These are phyloP conservation scores for Zaprionus camerounensis DNA, from an alignment of 1,140 invertebrate genomes.

Conservation along the genomic window DNA sequence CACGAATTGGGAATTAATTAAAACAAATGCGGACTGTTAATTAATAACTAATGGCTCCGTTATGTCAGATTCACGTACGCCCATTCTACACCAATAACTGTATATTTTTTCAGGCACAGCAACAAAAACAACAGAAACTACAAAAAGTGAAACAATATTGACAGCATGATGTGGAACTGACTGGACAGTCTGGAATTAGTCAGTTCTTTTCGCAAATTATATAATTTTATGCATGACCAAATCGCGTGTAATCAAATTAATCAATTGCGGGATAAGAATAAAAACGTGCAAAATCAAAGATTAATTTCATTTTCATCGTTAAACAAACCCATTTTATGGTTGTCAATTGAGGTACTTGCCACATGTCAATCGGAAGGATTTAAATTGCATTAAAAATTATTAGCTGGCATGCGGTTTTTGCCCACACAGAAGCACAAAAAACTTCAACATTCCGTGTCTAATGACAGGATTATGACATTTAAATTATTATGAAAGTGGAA, in stretches of 20 bases:
- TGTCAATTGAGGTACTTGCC: slow-evolving; percentile 23
- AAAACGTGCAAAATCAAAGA: slow-evolving; percentile 34
- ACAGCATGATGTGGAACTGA: slow-evolving; percentile 23
- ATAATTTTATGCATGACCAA: slow-evolving; percentile 48
- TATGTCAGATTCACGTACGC: slow-evolving; percentile 46
- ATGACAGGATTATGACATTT: background rate
- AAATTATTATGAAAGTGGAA: background rate
- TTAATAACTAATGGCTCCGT: slow-evolving; percentile 64
- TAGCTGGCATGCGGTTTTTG: slow-evolving; percentile 11
- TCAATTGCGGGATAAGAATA: slow-evolving; percentile 34
- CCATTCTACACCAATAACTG: background rate
- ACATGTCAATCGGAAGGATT: slow-evolving; percentile 34
- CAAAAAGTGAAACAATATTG: slow-evolving; percentile 18
- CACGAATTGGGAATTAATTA: slow-evolving; percentile 46
- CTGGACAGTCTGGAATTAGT: slow-evolving; percentile 25
- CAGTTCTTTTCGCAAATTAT: slow-evolving; percentile 38
- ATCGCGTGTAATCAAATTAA: slow-evolving; percentile 45
- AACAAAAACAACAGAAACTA: background rate
- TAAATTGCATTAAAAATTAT: slow-evolving; percentile 29
- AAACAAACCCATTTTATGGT: slow-evolving; percentile 25
- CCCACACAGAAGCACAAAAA: background rate
- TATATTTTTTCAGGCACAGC: slow-evolving; percentile 11
- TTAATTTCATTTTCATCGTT: slow-evolving; percentile 17
- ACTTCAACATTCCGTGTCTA: background rate
- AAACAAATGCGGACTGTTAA: slow-evolving; percentile 59